Conservation (phyloP, 1,140 invertebrate genomes). For the Pollicipes pollicipes region DNA sequence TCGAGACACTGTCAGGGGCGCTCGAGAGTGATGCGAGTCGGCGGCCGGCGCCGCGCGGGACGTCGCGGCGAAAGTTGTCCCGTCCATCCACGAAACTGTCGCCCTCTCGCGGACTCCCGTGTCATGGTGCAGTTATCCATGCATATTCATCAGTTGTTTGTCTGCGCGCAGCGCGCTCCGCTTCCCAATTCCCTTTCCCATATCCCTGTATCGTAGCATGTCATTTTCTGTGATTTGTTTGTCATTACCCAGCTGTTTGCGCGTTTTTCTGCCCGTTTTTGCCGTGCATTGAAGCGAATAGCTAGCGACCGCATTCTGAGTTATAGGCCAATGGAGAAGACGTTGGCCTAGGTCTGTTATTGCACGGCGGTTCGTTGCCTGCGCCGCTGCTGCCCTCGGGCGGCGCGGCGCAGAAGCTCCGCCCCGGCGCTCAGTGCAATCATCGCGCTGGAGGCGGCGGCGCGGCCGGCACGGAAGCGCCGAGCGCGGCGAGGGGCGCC, state of each 20-base stretch:
- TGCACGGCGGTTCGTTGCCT: neutral
- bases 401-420: neutral
- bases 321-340: slow-evolving; percentile 5
- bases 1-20: too few relatives aligned
- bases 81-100: neutral
- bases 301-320: neutral
- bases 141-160: neutral
- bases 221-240: slow-evolving; percentile 6
- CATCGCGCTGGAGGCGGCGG: too few relatives aligned
- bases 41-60: too few relatives aligned
- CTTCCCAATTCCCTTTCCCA: neutral
- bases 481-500: too few relatives aligned
- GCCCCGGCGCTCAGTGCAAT: too few relatives aligned
- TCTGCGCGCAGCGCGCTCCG: too few relatives aligned
- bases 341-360: slow-evolving; percentile 3
- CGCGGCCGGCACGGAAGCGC: neutral
- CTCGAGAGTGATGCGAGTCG: neutral
- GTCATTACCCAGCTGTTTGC: slow-evolving; percentile 2
- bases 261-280: slow-evolving; percentile 5
- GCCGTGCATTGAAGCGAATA: slow-evolving; percentile 1
- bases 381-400: neutral
- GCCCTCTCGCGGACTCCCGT: neutral
- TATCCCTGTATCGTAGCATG: neutral
- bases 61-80: neutral
- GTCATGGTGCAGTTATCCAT: neutral